Base-by-base conservation (phyloP, 2,113 vertebrate genomes). In the Clinocottus analis region DNA sequence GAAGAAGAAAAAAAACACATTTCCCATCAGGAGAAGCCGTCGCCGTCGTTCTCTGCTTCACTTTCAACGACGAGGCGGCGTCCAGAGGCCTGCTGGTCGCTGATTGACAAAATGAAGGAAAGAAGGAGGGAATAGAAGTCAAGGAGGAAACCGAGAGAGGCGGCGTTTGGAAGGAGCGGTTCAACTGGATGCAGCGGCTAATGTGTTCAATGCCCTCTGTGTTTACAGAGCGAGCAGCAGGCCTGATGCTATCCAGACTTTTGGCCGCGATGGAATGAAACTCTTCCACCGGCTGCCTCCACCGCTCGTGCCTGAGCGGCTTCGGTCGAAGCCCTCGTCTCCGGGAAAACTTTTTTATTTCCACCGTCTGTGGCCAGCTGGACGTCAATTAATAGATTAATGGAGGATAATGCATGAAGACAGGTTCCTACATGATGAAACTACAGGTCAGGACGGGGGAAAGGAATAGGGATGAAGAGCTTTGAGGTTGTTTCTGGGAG, bases 221-320 rank as follows among this genome's bases (percentile, higher is more conserved):
- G 90, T 92, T 94, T 89, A 90, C 85, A 80, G 82, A 92, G 84
- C 83, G 49, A 43, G 85, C 35, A 88, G 82, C 79, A 62, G 84
- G 67, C 84, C 77, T 93, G 91, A 94, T 87, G 91, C 82, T 92
- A 84, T 92, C 93, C 92, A 94, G 94, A 93, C 92, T 53, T 92
- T 89, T 91, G 90, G 86, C 88, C 77, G 72, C 72, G 80, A 92
- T 93, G 77, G 77, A 93, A 93, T 90, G 47, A 92, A 93, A 93
- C 86, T 89, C 87, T 83, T 83, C 86, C 80, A 88, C 90, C 82
- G 37, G 87, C 83, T 53, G 74, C 61, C 78, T 63, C 75, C 73
- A 80, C 79, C 56, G 85, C 73, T 86, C 14, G 51, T 67, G 82
- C 86, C 62, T 87, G 87, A 89, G 81, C 64, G 45, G 81, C 70